Conservation (phyloP, 1,140 invertebrate species). For the Steinernema feltiae region DNA sequence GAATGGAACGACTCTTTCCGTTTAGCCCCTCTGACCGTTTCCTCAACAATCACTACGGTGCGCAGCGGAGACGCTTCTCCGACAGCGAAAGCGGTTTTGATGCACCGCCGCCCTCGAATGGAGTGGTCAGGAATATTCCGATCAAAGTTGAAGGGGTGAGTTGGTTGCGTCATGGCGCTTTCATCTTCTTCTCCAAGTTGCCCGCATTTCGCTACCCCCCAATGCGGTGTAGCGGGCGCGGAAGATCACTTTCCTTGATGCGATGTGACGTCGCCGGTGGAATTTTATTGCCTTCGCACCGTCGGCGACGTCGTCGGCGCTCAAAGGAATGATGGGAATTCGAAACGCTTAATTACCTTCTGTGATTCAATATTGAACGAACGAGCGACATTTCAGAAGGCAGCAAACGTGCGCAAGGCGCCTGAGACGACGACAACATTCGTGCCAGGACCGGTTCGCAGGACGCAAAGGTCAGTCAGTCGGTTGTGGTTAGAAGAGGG, state of each 20-base stretch:
- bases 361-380: not conserved
- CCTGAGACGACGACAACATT: not conserved
- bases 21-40: not conserved
- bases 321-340: conserved; percentile 9
- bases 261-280: not conserved
- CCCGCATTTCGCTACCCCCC: not conserved
- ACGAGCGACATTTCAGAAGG: not conserved
- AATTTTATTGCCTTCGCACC: not conserved
- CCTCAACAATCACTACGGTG: not conserved
- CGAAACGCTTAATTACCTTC: not conserved
- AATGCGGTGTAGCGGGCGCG: not conserved
- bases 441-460: not conserved
- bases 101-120: not conserved
- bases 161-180: too few relatives aligned
- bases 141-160: conserved; percentile 21
- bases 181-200: not conserved
- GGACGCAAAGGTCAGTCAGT: conserved; percentile 7
- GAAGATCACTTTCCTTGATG: not conserved
- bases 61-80: not conserved
- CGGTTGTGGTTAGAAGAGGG: too few relatives aligned
- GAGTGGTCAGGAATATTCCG: conserved; percentile 24
- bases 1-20: conserved; percentile 6
- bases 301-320: too few relatives aligned
- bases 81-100: not conserved
- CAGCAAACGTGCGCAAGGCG: not conserved